Evolutionary conservation across 2,797 vertebrate genomes (phyloP).

Genomic region (Melanotaenia maccullochi): DNA sequence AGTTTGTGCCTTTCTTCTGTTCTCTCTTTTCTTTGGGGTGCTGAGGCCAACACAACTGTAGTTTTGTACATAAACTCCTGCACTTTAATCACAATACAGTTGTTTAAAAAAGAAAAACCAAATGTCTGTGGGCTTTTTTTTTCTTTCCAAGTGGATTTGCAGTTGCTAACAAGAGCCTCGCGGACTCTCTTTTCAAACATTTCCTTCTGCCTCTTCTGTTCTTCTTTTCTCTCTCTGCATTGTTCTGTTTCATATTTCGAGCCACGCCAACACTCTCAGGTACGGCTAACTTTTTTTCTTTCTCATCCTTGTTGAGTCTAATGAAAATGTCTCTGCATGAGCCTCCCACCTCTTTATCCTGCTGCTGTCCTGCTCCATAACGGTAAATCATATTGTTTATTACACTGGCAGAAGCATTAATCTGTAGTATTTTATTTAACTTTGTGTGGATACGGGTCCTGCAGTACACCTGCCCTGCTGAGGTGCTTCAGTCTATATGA

Average conservation of each 20-base stretch:
- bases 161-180: constrained; percentile 8
- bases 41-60: constrained; percentile 84
- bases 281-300: constrained; percentile 61
- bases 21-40: constrained; percentile 82
- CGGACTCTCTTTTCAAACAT: constrained; percentile 21
- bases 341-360: background rate
- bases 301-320: constrained; percentile 37
- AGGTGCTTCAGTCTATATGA: background rate
- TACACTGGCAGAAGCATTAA: background rate
- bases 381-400: background rate
- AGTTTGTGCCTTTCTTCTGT: constrained; percentile 88
- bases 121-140: constrained; percentile 64
- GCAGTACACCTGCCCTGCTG: background rate
- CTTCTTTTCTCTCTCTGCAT: constrained; percentile 46
- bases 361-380: constrained; percentile 1
- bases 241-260: constrained; percentile 61
- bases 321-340: constrained; percentile 36
- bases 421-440: background rate
- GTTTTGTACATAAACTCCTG: constrained; percentile 89
- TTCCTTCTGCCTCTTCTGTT: constrained; percentile 42
- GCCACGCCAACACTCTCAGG: constrained; percentile 62
- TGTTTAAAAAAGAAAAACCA: constrained; percentile 64
- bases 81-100: constrained; percentile 89
- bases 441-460: background rate
- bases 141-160: constrained; percentile 39